Evolutionary conservation across 2,113 vertebrate species (phyloP), one percentile per base, ranked within the genome.

Genomic region (Myiagra hebetior): DNA sequence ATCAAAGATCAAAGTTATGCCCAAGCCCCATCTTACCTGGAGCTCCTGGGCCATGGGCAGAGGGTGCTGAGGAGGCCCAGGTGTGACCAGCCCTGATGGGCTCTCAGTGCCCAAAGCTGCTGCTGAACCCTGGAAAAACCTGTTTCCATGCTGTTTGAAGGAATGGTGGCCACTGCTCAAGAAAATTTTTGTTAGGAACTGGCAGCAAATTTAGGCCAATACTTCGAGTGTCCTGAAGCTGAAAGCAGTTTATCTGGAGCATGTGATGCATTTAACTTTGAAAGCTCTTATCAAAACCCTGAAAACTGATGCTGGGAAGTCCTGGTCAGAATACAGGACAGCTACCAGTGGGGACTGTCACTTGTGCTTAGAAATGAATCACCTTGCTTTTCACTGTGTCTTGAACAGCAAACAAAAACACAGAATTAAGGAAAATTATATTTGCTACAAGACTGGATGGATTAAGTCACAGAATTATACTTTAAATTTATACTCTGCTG

Each of bases 1-100:
- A 39, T 6, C 6, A 28, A 65, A 62, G 4, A 47, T 1, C 14
- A 73, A 13, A 14, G 8, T 16, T 2, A 0, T 0, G 1, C 59
- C 53, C 15, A 24, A 42, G 11, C 23, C 82, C 15, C 41, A 41
- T 18, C 53, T 78, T 74, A 47, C 19, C 18, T 3, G 11, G n/a
- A 68, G 72, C 65, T 69, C 59, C 55, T 57, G 53, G 70, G 28
- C 35, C 28, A 23, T 1, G 4, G 59, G 52, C 1, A 2, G 37
- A 56, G 52, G 28, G 37, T 37, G 33, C 59, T 44, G 39, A 49
- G n/a, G 6, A 35, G 39, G 28, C 27, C 11, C 67, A 69, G 55
- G 67, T 64, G 50, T 41, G 33, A 52, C 65, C 9, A 18, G 3
- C 46, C 33, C 8, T 7, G 68, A 70, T 10, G 26, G 17, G 35